These are phyloP conservation scores for Agonopterix arenella DNA, from an alignment of 2,888 invertebrate species.

Conservation along the genomic window DNA sequence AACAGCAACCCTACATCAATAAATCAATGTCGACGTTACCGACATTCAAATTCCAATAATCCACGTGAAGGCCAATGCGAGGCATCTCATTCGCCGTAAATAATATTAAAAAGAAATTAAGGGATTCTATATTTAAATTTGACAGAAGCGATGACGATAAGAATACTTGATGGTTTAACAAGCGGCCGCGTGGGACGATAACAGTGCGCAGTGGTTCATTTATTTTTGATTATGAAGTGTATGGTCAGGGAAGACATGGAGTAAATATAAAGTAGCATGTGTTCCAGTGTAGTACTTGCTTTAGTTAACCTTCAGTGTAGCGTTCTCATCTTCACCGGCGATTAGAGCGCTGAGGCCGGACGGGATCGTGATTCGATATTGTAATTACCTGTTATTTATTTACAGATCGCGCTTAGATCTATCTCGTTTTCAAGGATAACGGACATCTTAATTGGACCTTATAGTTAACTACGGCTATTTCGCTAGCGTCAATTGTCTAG, in stretches of 20 bases:
- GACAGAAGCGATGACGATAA: constrained; percentile 70
- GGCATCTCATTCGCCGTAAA: constrained; percentile 51
- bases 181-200: constrained; percentile 60
- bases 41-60: constrained; percentile 67
- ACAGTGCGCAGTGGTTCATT: constrained; percentile 55
- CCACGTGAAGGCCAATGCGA: constrained; percentile 41
- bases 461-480: constrained; percentile 51
- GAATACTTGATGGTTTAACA: constrained; percentile 64
- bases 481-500: constrained; percentile 53
- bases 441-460: constrained; percentile 66
- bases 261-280: background rate
- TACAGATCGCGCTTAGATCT: constrained; percentile 48
- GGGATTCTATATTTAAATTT: constrained; percentile 66
- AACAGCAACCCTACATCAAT: constrained; percentile 61
- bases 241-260: background rate
- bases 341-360: constrained; percentile 53
- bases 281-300: constrained; percentile 1
- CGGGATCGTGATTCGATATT: constrained; percentile 68
- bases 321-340: constrained; percentile 57
- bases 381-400: constrained; percentile 70
- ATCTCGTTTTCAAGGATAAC: constrained; percentile 64
- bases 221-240: constrained; percentile 51
- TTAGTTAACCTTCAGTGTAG: constrained; percentile 44
- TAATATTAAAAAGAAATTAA: constrained; percentile 63
- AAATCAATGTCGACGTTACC: constrained; percentile 60